Base-by-base conservation (phyloP, 1,140 invertebrate species). In the Achatina immaculata region DNA sequence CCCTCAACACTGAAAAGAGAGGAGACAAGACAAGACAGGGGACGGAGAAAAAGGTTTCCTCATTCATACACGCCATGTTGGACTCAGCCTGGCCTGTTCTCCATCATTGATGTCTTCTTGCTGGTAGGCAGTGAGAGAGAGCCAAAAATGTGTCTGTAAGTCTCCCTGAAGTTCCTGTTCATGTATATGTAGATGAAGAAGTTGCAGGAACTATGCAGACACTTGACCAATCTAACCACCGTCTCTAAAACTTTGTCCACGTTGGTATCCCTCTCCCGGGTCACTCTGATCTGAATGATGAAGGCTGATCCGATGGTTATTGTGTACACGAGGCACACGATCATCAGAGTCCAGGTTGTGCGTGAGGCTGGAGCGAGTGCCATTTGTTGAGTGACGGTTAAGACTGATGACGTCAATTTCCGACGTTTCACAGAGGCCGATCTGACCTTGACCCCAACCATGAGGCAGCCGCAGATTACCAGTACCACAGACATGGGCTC, bases 111-210 rank as follows among this genome's bases (percentile, higher is more conserved):
- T n/a, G n/a, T n/a, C n/a, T n/a, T n/a, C n/a, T n/a, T n/a, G n/a
- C n/a, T n/a, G n/a, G n/a, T n/a, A n/a, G n/a, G n/a, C n/a, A n/a
- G n/a, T n/a, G n/a, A n/a, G n/a, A 40, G 14, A 11, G 43, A 48
- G 31, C 40, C 71, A 36, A 73, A 73, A 31, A 73, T 51, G 38
- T 40, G 42, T 24, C 71, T 40, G 43, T 73, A 73, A 1, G 71
- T 73, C 0, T 73, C 28, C 43, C 42, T 43, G 43, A 73, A 73
- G 42, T 73, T 73, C 34, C 43, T 43, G 71, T 73, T 73, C 19
- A 31, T 31, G 43, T 73, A 73, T n/a, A 73, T 73, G 28, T 73
- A 73, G 14, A 73, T 73, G 31, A 73, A 73, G 28, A 73, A 73
- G 71, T 73, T 73, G 43, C 71, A 73, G 28, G 71, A 73, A 48